phyloP scores from a whole-genome alignment of 2,797 vertebrate genomes.

The Botia kubotai region DNA sequence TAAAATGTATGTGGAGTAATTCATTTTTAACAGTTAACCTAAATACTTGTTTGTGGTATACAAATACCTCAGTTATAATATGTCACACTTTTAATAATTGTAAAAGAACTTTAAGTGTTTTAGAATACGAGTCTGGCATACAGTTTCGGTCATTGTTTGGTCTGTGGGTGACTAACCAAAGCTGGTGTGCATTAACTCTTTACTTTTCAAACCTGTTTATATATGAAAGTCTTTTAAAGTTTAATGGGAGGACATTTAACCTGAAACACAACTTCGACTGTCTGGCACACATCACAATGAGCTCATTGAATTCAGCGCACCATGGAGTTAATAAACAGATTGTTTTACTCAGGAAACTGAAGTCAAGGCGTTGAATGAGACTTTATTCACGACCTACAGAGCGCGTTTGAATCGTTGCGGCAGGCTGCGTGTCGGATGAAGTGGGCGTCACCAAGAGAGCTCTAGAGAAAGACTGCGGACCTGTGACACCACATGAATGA shows the following conservation, averaged over 20 bases:
- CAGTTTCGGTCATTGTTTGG: neutral
- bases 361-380: slow-evolving; percentile 17
- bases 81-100: too few relatives aligned
- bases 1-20: too few relatives aligned
- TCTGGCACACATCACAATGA: slow-evolving; percentile 6
- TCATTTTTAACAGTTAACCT: neutral
- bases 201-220: neutral
- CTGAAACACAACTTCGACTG: neutral
- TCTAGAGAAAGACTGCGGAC: slow-evolving; percentile 55
- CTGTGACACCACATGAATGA: slow-evolving; percentile 64
- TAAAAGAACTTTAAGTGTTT: neutral
- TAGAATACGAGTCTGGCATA: neutral
- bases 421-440: slow-evolving; percentile 48
- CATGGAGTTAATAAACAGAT: slow-evolving; percentile 15
- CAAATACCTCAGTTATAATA: too few relatives aligned
- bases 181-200: neutral
- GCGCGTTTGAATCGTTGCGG: slow-evolving; percentile 59
- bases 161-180: slow-evolving; percentile 4
- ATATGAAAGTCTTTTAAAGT: slow-evolving; percentile 10
- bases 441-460: slow-evolving; percentile 63
- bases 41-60: too few relatives aligned
- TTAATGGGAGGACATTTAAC: neutral
- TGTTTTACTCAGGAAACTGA: slow-evolving; percentile 18
- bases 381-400: slow-evolving; percentile 54
- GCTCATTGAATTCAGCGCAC: slow-evolving; percentile 16